phyloP scores from a whole-genome alignment of 1,140 invertebrate species.

The Mesaphorura yosii region DNA sequence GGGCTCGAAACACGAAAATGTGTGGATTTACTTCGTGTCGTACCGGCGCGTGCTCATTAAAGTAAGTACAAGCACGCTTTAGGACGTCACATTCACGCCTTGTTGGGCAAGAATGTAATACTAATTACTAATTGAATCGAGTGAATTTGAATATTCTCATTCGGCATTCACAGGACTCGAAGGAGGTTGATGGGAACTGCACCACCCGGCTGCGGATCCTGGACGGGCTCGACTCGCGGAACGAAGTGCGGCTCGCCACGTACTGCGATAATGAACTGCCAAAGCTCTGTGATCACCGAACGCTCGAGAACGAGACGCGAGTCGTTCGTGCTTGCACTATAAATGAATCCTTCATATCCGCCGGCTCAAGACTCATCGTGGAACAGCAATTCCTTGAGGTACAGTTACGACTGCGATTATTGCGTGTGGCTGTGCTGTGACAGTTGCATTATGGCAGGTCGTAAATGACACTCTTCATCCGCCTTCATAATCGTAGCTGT shows the following conservation, averaged over 20 bases:
- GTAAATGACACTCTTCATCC: not conserved
- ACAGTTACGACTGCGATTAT: too few relatives aligned
- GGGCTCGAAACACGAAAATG: conserved; percentile 59
- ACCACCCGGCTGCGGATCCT: conserved; percentile 49
- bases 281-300: conserved; percentile 65
- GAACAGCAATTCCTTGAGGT: conserved; percentile 36
- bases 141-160: not conserved
- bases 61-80: conserved; percentile 13
- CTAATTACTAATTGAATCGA: not conserved
- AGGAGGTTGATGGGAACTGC: conserved; percentile 35
- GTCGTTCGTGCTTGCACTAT: conserved; percentile 58
- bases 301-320: conserved; percentile 58
- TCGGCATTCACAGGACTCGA: conserved; percentile 22
- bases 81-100: not conserved
- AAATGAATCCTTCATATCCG: conserved; percentile 66
- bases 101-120: not conserved
- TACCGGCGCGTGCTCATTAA: conserved; percentile 42
- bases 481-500: too few relatives aligned
- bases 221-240: conserved; percentile 42
- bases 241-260: conserved; percentile 43
- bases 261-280: conserved; percentile 63
- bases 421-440: too few relatives aligned
- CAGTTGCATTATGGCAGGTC: not conserved
- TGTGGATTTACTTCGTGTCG: conserved; percentile 77
- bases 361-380: conserved; percentile 43